A percentile compares a stretch with the other conserved stretches of the same genome.
Evolutionary conservation across 2,797 vertebrate species (phyloP).

Genomic region (Rhincodon typus): DNA sequence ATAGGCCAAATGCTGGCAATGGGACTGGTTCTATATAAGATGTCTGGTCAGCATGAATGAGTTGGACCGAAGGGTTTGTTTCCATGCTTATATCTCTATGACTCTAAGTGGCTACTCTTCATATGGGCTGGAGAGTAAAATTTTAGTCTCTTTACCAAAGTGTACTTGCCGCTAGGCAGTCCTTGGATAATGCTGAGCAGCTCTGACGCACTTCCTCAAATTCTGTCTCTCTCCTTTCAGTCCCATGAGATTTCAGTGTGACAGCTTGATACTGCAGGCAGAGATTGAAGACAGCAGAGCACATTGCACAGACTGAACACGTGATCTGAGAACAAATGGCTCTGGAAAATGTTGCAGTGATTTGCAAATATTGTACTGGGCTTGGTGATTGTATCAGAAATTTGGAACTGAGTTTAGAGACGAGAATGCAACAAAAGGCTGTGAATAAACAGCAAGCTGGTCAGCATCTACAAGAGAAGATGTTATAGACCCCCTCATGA

Average conservation of each 20-base stretch:
- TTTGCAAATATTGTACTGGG: not conserved
- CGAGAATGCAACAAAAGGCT: not conserved
- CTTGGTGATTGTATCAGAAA: not conserved
- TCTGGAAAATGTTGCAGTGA: not conserved
- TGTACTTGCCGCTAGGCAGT: not conserved
- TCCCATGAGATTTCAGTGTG: not conserved
- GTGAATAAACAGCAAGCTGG: not conserved
- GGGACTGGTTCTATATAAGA: too few relatives aligned
- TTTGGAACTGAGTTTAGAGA: not conserved
- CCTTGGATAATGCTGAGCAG: not conserved
- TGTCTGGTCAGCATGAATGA: too few relatives aligned
- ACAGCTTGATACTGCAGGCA: conserved; percentile 2
- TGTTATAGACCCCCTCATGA: not conserved
- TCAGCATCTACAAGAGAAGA: not conserved
- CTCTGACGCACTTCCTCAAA: not conserved
- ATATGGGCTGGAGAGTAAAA: not conserved
- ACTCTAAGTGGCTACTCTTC: not conserved
- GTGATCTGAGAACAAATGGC: conserved; percentile 6
- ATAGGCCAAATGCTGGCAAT: too few relatives aligned
- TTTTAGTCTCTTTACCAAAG: not conserved
- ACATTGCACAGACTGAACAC: not conserved
- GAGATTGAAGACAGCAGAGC: not conserved
- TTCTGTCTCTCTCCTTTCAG: not conserved
- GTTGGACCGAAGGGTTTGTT: too few relatives aligned
- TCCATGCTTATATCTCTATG: too few relatives aligned